Evolutionary conservation across 2,113 vertebrate species (phyloP).

Genomic region (Tympanuchus pallidicinctus): DNA sequence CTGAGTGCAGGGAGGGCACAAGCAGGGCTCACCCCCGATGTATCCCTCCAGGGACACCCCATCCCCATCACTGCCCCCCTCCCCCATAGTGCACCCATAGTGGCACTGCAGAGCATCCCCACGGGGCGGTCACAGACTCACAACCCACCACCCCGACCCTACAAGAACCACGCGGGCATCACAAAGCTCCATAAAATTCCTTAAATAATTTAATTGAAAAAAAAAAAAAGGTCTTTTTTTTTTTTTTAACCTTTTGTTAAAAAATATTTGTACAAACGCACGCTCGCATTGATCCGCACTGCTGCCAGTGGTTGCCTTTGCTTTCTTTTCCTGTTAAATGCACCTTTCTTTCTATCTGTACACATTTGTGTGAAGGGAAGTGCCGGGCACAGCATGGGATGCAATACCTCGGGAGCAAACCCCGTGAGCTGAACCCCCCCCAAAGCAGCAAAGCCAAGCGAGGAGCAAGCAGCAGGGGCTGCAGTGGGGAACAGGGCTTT

Average conservation of each 20-base stretch:
- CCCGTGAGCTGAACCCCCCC: background rate
- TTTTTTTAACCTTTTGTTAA: constrained; percentile 74
- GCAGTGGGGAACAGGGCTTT: background rate
- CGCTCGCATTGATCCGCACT: constrained; percentile 79
- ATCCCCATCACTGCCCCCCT: accelerated
- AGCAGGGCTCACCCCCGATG: background rate
- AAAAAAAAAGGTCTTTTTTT: background rate
- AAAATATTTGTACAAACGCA: constrained; percentile 91
- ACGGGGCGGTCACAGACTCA: too few species aligned
- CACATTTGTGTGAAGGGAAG: constrained; percentile 7
- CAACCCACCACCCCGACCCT: background rate
- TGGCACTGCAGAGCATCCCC: background rate
- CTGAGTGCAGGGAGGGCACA: background rate
- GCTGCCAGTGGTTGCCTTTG: background rate
- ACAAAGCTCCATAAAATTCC: constrained; percentile 77
- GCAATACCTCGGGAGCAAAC: too few species aligned
- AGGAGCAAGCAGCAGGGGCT: background rate
- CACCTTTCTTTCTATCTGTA: constrained; percentile 55
- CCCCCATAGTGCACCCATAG: background rate
- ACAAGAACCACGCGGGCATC: constrained; percentile 14
- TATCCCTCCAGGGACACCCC: background rate
- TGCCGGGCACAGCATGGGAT: background rate
- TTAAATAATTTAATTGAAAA: constrained; percentile 96
- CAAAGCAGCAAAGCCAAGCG: background rate
- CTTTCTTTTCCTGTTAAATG: constrained; percentile 75